Conservation (phyloP, 2,888 invertebrate genomes). For the Hirtodrosophila cameraria region DNA sequence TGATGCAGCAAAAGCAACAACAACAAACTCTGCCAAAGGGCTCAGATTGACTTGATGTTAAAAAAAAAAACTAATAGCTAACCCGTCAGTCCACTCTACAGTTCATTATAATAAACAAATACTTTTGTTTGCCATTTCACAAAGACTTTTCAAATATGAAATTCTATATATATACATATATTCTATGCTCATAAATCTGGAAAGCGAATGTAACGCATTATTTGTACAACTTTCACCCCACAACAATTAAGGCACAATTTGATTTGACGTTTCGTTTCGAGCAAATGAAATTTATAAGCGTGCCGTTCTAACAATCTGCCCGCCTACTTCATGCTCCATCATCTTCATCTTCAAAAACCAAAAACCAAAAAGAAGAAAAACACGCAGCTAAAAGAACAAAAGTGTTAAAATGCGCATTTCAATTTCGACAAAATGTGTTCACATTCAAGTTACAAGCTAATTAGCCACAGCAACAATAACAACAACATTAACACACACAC, state of each 20-base stretch:
- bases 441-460: conserved; percentile 75
- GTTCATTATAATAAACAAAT: conserved; percentile 39
- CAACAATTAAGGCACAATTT: conserved; percentile 52
- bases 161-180: conserved; percentile 31
- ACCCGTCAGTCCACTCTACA: neutral
- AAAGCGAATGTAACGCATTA: conserved; percentile 15
- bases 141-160: neutral
- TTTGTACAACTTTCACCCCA: conserved; percentile 65
- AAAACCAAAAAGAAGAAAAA: neutral
- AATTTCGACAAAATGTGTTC: conserved; percentile 67
- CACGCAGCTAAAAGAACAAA: conserved; percentile 52
- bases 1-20: conserved; percentile 45
- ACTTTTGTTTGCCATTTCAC: conserved; percentile 30
- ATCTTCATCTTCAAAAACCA: too few species aligned
- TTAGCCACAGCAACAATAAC: conserved; percentile 58
- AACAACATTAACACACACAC: conserved; percentile 3
- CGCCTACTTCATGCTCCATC: conserved; percentile 5
- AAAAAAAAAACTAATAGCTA: neutral
- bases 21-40: conserved; percentile 13
- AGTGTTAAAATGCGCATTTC: conserved; percentile 73
- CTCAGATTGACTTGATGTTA: conserved; percentile 1
- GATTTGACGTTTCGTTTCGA: conserved; percentile 56
- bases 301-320: conserved; percentile 35
- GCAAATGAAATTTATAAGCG: conserved; percentile 65
- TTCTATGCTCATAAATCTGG: conserved; percentile 5